Base-by-base conservation (phyloP, 2,888 invertebrate genomes). In the Drosophila meridiana region DNA sequence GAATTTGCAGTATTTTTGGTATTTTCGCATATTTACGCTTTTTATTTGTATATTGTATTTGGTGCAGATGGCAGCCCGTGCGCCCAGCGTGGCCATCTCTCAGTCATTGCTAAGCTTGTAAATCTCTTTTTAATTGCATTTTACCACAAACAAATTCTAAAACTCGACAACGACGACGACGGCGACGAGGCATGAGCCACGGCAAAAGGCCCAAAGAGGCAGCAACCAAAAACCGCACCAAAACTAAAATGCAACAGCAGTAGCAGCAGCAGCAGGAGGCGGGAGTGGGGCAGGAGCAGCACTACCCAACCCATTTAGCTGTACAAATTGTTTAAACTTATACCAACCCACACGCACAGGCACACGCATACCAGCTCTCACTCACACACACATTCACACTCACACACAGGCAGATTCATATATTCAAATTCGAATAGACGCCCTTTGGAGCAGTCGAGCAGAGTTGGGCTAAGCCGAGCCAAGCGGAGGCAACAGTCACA, bases 101-200 rank as follows among this genome's bases (percentile, higher is more conserved):
- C 48, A 60, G n/a, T 56, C 43, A 36, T 20, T 67, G 60, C 60
- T 66, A 62, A 71, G 87, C 84, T 81, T 83, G 86, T 77, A 86
- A 86, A 86, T 86, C 90, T 86, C 90, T 80, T 86, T 86, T 85
- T 86, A 86, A 86, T 86, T 86, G 86, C 86, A 87, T 89, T 89
- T 85, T 70, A 80, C 86, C 86, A 65, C 90, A 86, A 87, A 80
- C 88, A 83, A 89, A 89, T 86, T 87, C 66, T 76, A 64, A 75
- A 85, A 74, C 73, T 76, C 67, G 69, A 75, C 64, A 59, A 56
- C 63, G 43, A 66, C 60, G 48, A 20, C 20, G 26, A 26, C 32
- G 26, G 55, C 45, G 3, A 13, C 20, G 32, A 6, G 26, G 59
- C 36, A 53, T 34, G 53, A 26, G 55, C 60, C 40, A 81, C 69